Evolutionary conservation across 2,113 vertebrate genomes (phyloP), one percentile per base, ranked within the genome.

Genomic region (Xenotilapia flavipinnis): DNA sequence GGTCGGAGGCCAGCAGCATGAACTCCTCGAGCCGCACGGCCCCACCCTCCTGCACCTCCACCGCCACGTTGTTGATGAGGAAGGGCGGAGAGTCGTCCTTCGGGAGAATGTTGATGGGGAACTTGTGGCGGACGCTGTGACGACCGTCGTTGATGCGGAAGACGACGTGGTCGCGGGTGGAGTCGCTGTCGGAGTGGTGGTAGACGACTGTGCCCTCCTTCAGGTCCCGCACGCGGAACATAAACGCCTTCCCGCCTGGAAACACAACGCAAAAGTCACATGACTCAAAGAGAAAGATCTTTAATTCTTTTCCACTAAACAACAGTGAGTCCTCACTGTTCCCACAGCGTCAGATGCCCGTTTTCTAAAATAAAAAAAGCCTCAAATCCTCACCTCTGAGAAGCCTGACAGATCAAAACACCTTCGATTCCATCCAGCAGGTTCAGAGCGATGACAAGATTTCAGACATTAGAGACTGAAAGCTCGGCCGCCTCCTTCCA

Each of bases 241-340:
- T 92, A 82, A 97, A 97, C 36, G 93, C 97, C 94, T 97, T 97
- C 80, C 94, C 94, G 80, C 97, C 97, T 97, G 94, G 8, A 68
- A 14, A 8, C 5, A 53, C 23, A 31, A 33, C 1, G 11, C 31
- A 0, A 56, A 11, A 42, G 3, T 31, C 17, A 49, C 17, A 51
- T 31, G 47, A 14, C 26, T 77, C 6, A 51, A n/a, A 51, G 17
- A 47, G 10, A 77, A 77, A 51, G 45, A 51, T 49, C 23, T 28
- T 73, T 10, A 3, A 75, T 11, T 28, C 28, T 75, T 65, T 65
- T 38, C 23, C 23, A 47, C 23, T 47, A 28, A 47, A 75, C 14
- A 6, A 47, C 42, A 49, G 40, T 5, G 40, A 75, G 42, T 47
- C 21, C 70, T 28, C 42, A 7, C 42, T 75, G 2, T 19, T 75